Conservation (phyloP, 2,797 vertebrate species). For the Myotis vivesi region DNA sequence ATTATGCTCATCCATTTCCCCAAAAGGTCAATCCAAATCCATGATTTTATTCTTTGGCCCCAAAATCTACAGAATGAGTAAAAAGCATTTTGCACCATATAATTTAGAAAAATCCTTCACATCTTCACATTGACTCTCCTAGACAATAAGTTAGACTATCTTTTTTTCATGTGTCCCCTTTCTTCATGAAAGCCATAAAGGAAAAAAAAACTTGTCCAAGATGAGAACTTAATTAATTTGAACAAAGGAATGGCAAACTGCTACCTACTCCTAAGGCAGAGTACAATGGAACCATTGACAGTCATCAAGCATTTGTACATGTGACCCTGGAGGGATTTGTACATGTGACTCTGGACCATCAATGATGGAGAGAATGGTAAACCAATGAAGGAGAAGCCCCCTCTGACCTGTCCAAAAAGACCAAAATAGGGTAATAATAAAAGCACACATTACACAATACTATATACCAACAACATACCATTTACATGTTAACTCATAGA, state of each 20-base stretch:
- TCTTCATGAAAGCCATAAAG: neutral
- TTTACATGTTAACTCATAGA: neutral
- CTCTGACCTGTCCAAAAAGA: neutral
- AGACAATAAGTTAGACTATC: neutral
- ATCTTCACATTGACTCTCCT: neutral
- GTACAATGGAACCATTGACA: neutral
- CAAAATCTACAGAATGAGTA: neutral
- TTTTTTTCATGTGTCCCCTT: neutral
- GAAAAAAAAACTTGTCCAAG: neutral
- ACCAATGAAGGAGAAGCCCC: neutral
- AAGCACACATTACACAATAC: neutral
- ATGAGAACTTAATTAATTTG: neutral
- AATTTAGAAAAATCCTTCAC: neutral
- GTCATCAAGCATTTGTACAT: neutral
- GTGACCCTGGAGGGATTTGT: neutral
- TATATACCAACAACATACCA: neutral
- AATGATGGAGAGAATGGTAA: neutral
- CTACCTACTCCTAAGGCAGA: neutral
- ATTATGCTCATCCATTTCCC: neutral
- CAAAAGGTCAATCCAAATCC: neutral
- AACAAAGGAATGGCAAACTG: neutral
- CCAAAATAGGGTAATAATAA: neutral
- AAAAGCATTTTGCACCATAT: neutral
- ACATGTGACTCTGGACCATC: neutral
- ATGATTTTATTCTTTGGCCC: neutral